Conservation (phyloP, 1,140 invertebrate species). For the Galleria mellonella region DNA sequence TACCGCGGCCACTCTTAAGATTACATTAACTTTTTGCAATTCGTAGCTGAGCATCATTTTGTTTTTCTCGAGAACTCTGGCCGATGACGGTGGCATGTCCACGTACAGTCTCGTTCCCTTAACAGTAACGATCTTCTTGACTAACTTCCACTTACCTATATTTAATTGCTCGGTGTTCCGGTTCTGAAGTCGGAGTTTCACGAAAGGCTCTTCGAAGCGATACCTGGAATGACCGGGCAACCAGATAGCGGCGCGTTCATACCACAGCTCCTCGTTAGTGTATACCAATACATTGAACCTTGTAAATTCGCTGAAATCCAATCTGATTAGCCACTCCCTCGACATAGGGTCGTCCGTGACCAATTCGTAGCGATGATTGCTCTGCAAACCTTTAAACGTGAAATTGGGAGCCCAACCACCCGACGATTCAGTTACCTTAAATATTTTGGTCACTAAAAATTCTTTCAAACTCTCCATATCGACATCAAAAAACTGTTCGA, state of each 20-base stretch:
- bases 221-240: constrained; percentile 53
- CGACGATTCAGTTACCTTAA: constrained; percentile 25
- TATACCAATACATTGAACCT: constrained; percentile 47
- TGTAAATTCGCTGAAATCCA: constrained; percentile 43
- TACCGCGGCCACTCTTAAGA: constrained; percentile 47
- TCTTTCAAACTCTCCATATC: constrained; percentile 35
- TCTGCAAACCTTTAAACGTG: constrained; percentile 47
- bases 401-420: constrained; percentile 51
- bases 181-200: constrained; percentile 56
- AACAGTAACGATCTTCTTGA: constrained; percentile 43
- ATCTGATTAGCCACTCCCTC: constrained; percentile 42
- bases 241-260: constrained; percentile 62
- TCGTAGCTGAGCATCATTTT: constrained; percentile 58
- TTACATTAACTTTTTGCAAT: constrained; percentile 57
- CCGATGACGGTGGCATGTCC: constrained; percentile 54
- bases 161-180: constrained; percentile 34
- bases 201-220: constrained; percentile 38
- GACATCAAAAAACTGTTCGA: constrained; percentile 28
- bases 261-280: constrained; percentile 53
- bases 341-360: constrained; percentile 33
- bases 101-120: constrained; percentile 57
- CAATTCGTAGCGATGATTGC: constrained; percentile 39
- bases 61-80: constrained; percentile 37
- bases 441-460: constrained; percentile 38
- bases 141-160: constrained; percentile 59